Conservation (phyloP, 2,888 invertebrate species). For the Hirtodrosophila histrioides region DNA sequence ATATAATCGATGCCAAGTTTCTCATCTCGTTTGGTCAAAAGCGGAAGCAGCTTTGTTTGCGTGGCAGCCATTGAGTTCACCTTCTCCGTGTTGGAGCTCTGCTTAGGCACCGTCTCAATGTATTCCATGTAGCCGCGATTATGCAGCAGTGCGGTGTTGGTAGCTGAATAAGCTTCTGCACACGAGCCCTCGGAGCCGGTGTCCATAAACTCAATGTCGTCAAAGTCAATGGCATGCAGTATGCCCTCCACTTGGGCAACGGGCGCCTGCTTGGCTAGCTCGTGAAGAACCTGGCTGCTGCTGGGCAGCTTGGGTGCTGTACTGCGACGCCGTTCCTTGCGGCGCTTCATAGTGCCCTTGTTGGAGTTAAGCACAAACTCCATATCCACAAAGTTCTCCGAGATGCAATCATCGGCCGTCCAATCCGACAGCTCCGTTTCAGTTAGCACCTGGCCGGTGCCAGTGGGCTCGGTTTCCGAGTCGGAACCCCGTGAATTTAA, state of each 20-base stretch:
- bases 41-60: slow-evolving; percentile 31
- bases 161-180: slow-evolving; percentile 87
- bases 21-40: slow-evolving; percentile 81
- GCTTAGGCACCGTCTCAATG: slow-evolving; percentile 83
- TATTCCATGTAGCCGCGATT: slow-evolving; percentile 89
- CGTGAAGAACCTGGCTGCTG: slow-evolving; percentile 65
- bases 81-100: slow-evolving; percentile 3
- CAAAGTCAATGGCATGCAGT: slow-evolving; percentile 86
- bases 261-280: slow-evolving; percentile 73
- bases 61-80: background rate
- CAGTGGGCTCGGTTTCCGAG: slow-evolving; percentile 88
- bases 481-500: slow-evolving; percentile 86
- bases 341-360: slow-evolving; percentile 83
- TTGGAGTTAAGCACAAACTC: slow-evolving; percentile 87
- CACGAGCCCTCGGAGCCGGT: slow-evolving; percentile 93
- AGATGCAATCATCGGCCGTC: slow-evolving; percentile 92
- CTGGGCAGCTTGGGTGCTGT: slow-evolving; percentile 52
- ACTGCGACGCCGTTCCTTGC: slow-evolving; percentile 76
- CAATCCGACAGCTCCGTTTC: slow-evolving; percentile 96
- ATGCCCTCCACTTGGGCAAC: slow-evolving; percentile 83
- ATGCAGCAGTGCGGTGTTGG: slow-evolving; percentile 85
- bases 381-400: slow-evolving; percentile 90
- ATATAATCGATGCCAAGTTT: slow-evolving; percentile 86
- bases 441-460: slow-evolving; percentile 87
- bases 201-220: slow-evolving; percentile 94